Percentiles rank a stretch among this genome's conserved stretches.
Conservation (phyloP, 1,140 invertebrate genomes). For the Drosophila tristis region DNA sequence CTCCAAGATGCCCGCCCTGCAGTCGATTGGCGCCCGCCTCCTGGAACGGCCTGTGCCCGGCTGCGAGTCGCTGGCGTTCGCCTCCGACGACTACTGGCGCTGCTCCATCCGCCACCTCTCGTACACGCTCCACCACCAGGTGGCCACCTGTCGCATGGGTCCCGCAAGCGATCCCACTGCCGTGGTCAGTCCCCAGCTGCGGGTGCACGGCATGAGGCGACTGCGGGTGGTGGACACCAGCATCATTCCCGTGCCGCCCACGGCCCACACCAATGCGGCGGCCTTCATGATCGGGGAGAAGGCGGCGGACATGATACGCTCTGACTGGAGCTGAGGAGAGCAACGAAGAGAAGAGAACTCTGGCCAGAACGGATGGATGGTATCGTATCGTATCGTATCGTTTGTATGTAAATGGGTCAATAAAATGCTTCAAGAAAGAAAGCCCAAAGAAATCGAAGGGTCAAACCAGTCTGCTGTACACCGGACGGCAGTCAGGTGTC, state of each 20-base stretch:
- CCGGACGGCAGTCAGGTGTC: background rate
- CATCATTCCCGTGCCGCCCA: constrained; percentile 89
- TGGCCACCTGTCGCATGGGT: constrained; percentile 92
- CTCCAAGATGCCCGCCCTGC: constrained; percentile 86
- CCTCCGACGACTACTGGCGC: constrained; percentile 89
- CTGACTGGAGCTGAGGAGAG: constrained; percentile 84
- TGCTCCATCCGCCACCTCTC: constrained; percentile 88
- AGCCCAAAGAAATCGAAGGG: constrained; percentile 26
- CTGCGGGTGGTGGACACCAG: constrained; percentile 91
- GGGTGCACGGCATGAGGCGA: constrained; percentile 88
- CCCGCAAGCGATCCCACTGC: constrained; percentile 87
- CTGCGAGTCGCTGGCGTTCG: constrained; percentile 86
- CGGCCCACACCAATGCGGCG: constrained; percentile 89
- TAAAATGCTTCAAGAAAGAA: constrained; percentile 50
- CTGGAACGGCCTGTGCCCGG: constrained; percentile 86
- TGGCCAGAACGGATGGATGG: too few relatives aligned
- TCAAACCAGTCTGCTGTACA: constrained; percentile 8
- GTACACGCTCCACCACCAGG: constrained; percentile 89
- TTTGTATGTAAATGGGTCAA: constrained; percentile 60
- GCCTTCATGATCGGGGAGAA: constrained; percentile 95
- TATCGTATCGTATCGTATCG: too few relatives aligned
- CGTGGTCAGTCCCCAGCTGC: constrained; percentile 90
- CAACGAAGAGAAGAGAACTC: too few relatives aligned
- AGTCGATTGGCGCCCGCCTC: constrained; percentile 84
- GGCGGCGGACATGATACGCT: constrained; percentile 91